phyloP scores from a whole-genome alignment of 1,140 invertebrate genomes.

The Brachionus rotundiformis region DNA sequence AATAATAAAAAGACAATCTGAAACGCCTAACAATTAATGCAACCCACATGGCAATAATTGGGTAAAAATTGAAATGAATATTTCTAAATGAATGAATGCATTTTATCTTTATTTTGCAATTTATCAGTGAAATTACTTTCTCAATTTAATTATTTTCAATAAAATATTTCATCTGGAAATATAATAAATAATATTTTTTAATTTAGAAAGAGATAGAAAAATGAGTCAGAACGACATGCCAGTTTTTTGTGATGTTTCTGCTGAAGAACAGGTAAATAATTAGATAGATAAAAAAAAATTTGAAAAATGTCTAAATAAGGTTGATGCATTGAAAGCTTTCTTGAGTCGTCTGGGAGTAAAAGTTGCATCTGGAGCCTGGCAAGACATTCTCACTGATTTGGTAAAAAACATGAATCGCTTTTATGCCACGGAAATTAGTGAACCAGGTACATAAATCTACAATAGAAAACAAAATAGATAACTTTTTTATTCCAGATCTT shows the following conservation, averaged over 20 bases:
- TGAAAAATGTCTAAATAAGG: not conserved
- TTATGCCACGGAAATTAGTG: not conserved
- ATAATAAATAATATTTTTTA: too few relatives aligned
- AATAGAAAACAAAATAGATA: not conserved
- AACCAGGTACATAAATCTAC: not conserved
- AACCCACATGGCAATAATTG: slow-evolving; percentile 33
- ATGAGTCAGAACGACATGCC: slow-evolving; percentile 51
- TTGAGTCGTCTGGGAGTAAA: not conserved
- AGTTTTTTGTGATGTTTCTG: slow-evolving; percentile 45
- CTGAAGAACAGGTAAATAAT: slow-evolving; percentile 41
- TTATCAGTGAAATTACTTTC: not conserved
- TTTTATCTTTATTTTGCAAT: slow-evolving; percentile 26
- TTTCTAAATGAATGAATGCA: slow-evolving; percentile 36
- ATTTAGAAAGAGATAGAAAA: not conserved
- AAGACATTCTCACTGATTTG: slow-evolving; percentile 3
- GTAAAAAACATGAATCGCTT: slow-evolving; percentile 1
- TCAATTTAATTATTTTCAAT: not conserved
- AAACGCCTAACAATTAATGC: not conserved
- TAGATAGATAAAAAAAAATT: not conserved
- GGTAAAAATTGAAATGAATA: slow-evolving; percentile 32
- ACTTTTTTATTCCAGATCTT: slow-evolving; percentile 64
- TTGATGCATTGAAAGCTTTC: not conserved
- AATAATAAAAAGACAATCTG: not conserved
- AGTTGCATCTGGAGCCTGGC: not conserved
- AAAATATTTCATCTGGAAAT: not conserved